Conservation (phyloP, 2,113 vertebrate genomes). For the zebrafish (Danio rerio) region GRCz12tu NC_133191.1:34990501-34991000, state of each 20-base stretch:
- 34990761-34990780: constrained; percentile 40
- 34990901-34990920: constrained; percentile 22
- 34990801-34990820: constrained; percentile 38
- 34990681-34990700: not conserved
- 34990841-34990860: constrained; percentile 45
- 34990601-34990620: not conserved
- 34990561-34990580: not conserved
- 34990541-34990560: not conserved
- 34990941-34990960: constrained; percentile 45
- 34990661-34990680: not conserved
- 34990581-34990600: not conserved
- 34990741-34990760: constrained; percentile 45
- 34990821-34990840: not conserved
- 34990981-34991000: constrained; percentile 6
- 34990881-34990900: constrained; percentile 19
- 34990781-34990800: constrained; percentile 59
- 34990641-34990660: not conserved
- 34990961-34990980: constrained; percentile 27
- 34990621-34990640: not conserved
- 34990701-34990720: constrained; percentile 25
- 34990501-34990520: too few relatives aligned
- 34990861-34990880: constrained; percentile 49
- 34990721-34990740: constrained; percentile 21
- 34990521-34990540: not conserved
- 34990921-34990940: constrained; percentile 17